Evolutionary conservation across 2,113 vertebrate genomes (phyloP).

Genomic region (Chaetodon auriga): DNA sequence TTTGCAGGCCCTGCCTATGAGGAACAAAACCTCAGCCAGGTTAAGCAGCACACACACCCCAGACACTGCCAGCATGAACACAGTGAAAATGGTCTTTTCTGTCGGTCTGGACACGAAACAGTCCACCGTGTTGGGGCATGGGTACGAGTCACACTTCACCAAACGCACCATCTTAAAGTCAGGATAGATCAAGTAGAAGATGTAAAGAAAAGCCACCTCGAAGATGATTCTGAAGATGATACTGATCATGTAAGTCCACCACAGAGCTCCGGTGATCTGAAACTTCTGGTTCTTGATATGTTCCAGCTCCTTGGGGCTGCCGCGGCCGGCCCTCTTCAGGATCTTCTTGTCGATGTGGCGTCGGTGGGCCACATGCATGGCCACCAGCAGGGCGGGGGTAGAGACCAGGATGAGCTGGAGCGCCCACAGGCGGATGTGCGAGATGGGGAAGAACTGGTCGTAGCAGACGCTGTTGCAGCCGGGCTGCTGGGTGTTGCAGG

Average conservation of each 20-base stretch:
- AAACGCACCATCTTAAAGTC: constrained; percentile 96
- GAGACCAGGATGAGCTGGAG: constrained; percentile 97
- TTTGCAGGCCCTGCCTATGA: constrained; percentile 89
- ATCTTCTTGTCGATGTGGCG: constrained; percentile 96
- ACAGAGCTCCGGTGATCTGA: constrained; percentile 91
- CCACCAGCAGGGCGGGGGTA: constrained; percentile 95
- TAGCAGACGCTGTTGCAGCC: constrained; percentile 99
- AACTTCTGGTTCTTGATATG: constrained; percentile 95
- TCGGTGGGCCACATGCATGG: constrained; percentile 98
- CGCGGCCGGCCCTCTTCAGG: constrained; percentile 87
- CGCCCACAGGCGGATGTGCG: constrained; percentile 96
- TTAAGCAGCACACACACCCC: constrained; percentile 96
- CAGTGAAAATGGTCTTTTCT: constrained; percentile 96
- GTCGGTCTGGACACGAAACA: constrained; percentile 98
- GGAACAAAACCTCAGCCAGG: constrained; percentile 91
- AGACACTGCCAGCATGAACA: constrained; percentile 97
- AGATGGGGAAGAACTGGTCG: constrained; percentile 98
- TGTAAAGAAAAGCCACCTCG: constrained; percentile 94
- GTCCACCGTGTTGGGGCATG: constrained; percentile 98
- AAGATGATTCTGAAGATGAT: constrained; percentile 94
- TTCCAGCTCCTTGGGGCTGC: constrained; percentile 90
- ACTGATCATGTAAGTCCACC: constrained; percentile 98
- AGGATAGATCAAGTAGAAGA: constrained; percentile 97
- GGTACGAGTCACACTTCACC: constrained; percentile 95
- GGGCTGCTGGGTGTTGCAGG: constrained; percentile 98